Evolutionary conservation across 2,888 invertebrate genomes (phyloP), one percentile per base, ranked within the genome.

Genomic region (Seira musarum): DNA sequence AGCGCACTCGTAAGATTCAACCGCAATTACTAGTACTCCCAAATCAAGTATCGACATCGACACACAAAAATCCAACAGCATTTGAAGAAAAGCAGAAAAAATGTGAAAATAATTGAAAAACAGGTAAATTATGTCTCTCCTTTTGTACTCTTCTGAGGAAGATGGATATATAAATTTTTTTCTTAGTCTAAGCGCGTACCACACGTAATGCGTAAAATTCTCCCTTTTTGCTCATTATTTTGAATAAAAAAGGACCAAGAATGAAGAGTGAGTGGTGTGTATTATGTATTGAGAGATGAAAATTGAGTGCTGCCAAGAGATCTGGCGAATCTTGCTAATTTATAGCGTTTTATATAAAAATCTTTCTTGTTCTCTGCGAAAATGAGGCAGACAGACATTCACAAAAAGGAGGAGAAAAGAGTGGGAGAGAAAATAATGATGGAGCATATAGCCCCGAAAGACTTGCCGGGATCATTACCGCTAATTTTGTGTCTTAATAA

Each of bases 51-150:
- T 78, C 66, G 78, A n/a, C n/a, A n/a, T n/a, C n/a, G n/a, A 71
- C 78, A 70, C 40, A 40, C 40, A 40, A 40, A n/a, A 24, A 49
- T 70, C 57, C 61, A 61, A 46, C 60, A 70, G 8, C 66, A 66
- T 65, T 73, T 66, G 73, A 73, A 73, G 60, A 75, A 75, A 57
- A 65, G 49, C 25, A 70, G 63, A 77, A 77, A 76, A 78, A 78
- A 78, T 78, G 78, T 78, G 71, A 65, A 78, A 78, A 78, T 78
- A 71, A 78, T 78, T 78, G 78, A 78, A 78, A 78, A 78, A 78
- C 78, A 66, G 78, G 78, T 78, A 78, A 71, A 78, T 71, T 78
- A 70, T 70, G 71, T 78, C 78, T 78, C 70, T 71, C 65, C 71
- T 66, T 66, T 66, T 10, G 49, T 46, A 71, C 60, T 71, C 40